These are phyloP conservation scores for Trachymyrmex septentrionalis DNA, from an alignment of 1,140 invertebrate species.

Conservation along the genomic window DNA sequence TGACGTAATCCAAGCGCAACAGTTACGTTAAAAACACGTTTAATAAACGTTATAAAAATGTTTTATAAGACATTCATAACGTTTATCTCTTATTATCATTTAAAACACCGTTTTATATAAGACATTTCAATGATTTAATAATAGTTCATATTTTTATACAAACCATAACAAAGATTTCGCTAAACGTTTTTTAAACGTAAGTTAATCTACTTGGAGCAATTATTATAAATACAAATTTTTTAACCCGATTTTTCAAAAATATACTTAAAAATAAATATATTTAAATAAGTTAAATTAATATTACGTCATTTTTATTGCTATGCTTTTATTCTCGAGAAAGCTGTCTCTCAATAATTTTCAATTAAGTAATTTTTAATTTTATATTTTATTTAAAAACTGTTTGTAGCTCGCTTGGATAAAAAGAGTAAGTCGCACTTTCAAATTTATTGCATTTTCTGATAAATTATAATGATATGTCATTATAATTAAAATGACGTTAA, in stretches of 20 bases:
- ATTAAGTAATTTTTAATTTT: slow-evolving; percentile 3
- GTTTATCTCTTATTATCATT: no score
- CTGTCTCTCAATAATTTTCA: neutral
- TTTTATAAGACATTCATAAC: no score
- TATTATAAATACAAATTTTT: neutral
- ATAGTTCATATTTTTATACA: no score
- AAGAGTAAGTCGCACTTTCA: slow-evolving; percentile 12
- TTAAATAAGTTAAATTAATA: neutral
- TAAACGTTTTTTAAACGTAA: no score
- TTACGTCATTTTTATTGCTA: neutral
- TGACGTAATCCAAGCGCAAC: no score
- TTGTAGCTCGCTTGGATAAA: slow-evolving; percentile 28
- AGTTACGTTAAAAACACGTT: no score
- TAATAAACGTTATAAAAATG: no score
- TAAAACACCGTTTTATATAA: no score
- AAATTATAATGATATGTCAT: neutral
- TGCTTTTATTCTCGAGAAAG: neutral
- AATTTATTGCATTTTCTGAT: neutral
- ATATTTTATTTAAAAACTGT: neutral
- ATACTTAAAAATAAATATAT: neutral
- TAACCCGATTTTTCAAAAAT: neutral
- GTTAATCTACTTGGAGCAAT: no score
- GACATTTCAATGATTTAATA: no score
- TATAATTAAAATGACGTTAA: neutral
- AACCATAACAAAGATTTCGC: no score